These are phyloP conservation scores for Mechanitis mazaeus DNA, from an alignment of 2,888 invertebrate species.

Conservation along the genomic window DNA sequence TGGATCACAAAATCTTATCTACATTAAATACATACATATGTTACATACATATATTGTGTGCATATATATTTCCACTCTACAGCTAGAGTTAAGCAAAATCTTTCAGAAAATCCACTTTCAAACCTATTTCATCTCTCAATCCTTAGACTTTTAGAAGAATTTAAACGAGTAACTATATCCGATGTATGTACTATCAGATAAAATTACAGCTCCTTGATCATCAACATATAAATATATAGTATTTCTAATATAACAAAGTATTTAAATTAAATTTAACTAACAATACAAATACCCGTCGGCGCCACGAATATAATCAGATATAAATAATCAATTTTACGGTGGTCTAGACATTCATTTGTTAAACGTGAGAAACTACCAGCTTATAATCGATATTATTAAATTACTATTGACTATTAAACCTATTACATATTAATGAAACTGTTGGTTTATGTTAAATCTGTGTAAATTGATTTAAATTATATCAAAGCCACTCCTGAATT, in stretches of 20 bases:
- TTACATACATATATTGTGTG: no score
- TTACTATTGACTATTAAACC: not conserved
- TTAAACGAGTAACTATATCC: no score
- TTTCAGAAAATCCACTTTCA: no score
- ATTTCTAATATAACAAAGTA: not conserved
- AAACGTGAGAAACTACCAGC: constrained; percentile 21
- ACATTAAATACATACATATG: no score
- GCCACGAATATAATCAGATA: not conserved
- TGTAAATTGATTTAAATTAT: not conserved
- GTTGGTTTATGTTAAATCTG: constrained; percentile 2
- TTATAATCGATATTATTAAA: constrained; percentile 1
- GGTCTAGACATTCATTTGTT: constrained; percentile 13
- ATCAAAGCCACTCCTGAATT: not conserved
- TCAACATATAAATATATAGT: not conserved
- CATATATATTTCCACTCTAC: no score
- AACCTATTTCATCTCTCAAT: no score
- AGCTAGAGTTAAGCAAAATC: no score
- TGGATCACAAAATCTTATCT: no score
- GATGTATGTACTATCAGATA: no score
- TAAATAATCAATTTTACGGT: constrained; percentile 18
- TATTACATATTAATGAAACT: not conserved
- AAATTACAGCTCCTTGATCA: no score
- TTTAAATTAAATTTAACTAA: not conserved
- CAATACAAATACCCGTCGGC: not conserved
- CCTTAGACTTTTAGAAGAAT: no score